These are phyloP conservation scores for Acyrthosiphon pisum DNA, from an alignment of 1,140 invertebrate genomes.

Conservation along the genomic window DNA sequence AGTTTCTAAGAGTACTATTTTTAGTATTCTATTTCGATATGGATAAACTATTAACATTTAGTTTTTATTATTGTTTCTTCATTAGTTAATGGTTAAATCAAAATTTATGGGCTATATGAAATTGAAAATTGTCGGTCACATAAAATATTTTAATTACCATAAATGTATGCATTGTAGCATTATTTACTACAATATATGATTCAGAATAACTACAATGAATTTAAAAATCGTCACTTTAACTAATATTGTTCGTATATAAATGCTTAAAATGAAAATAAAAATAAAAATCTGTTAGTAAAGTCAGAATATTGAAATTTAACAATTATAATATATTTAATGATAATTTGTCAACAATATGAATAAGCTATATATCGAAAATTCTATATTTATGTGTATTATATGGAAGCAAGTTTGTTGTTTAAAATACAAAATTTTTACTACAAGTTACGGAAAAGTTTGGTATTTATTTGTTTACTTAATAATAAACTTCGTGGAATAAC, in stretches of 20 bases:
- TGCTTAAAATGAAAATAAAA: background rate
- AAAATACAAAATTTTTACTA: background rate
- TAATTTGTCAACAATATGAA: background rate
- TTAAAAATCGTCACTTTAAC: background rate
- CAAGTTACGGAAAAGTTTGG: background rate
- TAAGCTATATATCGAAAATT: background rate
- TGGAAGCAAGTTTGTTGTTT: background rate
- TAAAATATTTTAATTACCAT: background rate
- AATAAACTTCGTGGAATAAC: constrained; percentile 32
- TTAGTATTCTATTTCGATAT: no score
- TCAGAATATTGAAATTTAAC: background rate
- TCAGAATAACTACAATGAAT: background rate
- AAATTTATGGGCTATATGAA: background rate
- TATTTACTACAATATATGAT: background rate
- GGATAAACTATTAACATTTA: no score
- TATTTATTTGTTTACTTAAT: constrained; percentile 48
- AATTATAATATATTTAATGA: background rate
- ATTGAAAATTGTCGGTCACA: background rate
- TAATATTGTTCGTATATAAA: background rate
- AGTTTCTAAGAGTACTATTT: no score
- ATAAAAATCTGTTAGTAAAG: background rate
- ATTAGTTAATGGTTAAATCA: no score
- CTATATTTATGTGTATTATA: constrained; percentile 9
- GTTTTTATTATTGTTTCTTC: no score
- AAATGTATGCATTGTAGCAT: no score